Evolutionary conservation across 2,888 invertebrate species (phyloP), one percentile per base, ranked within the genome.

Genomic region (Camptogramma bilineatum): DNA sequence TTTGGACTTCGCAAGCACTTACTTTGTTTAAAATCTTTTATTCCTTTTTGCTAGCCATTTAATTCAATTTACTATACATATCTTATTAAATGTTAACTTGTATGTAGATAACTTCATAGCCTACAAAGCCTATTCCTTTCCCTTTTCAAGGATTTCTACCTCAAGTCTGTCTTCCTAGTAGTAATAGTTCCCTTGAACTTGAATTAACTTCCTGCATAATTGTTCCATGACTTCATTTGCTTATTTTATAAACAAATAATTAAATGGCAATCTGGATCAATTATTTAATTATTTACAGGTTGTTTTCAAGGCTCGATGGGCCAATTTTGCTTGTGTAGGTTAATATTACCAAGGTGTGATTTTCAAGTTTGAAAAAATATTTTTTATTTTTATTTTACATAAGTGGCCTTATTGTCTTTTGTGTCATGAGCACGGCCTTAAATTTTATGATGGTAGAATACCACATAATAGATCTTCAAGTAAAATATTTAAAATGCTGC

Each of bases 101-200:
- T 31, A 31, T 34, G 34, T 13, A 39, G 34, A 13, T 39, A 39
- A 39, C 28, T 28, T n/a, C n/a, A n/a, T n/a, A n/a, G n/a, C n/a
- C n/a, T n/a, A 4, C 28, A 28, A 1, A 17, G 17, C 44, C 44
- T 17, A 17, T 5, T 24, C 58, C 42, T 31, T 58, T 52, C 46
- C 31, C 17, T 52, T 58, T 52, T 19, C 47, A 47, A 59, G 21
- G 31, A 21, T 39, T 19, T 8, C 7, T n/a, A 44, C 4, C 24
- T 4, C 42, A 16, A 19, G 24, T 24, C 21, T n/a, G 17, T 28
- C 52, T 59, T 59, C 52, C 59, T 60, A 48, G 18, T 46, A 46
- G 46, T 39, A 39, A 39, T 4, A 39, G 34, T 39, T 13, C 13
- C 48, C 48, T 50, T 53, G 63, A 63, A 58, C 50, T 54, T 64